Evolutionary conservation across 2,113 vertebrate genomes (phyloP).

Genomic region (Anhinga anhinga): DNA sequence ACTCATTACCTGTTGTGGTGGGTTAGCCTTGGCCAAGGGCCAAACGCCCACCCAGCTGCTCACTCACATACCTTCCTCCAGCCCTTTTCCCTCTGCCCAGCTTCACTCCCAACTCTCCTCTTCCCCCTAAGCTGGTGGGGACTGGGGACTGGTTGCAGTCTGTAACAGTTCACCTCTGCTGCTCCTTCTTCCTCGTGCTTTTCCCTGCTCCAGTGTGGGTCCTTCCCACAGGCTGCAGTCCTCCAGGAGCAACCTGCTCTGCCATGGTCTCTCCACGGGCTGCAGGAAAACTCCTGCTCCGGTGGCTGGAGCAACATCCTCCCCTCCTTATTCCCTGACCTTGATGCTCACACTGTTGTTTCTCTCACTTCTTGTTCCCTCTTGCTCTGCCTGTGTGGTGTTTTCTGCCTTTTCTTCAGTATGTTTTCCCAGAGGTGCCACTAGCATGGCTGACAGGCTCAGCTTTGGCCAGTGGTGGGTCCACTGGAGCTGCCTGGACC

Average conservation of each 20-base stretch:
- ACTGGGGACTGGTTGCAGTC: neutral
- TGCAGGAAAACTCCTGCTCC: neutral
- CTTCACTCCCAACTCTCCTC: fast-evolving
- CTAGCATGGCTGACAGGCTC: neutral
- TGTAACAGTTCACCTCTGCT: fast-evolving
- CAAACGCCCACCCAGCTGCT: neutral
- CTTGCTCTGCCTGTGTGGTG: neutral
- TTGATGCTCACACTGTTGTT: neutral
- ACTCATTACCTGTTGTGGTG: neutral
- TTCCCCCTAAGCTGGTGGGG: neutral
- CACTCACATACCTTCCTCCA: neutral
- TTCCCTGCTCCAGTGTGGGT: neutral
- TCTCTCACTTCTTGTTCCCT: neutral
- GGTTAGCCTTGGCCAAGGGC: neutral
- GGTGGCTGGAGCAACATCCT: neutral
- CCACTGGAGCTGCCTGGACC: neutral
- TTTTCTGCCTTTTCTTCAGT: neutral
- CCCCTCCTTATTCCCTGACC: neutral
- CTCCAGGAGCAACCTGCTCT: neutral
- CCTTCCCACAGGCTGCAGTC: neutral
- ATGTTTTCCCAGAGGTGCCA: neutral
- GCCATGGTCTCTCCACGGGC: fast-evolving
- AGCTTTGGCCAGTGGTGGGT: neutral
- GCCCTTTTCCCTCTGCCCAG: neutral
- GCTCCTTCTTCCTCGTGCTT: neutral